Evolutionary conservation across 2,888 invertebrate species (phyloP), one percentile per base, ranked within the genome.

Genomic region (Conistra vaccinii): DNA sequence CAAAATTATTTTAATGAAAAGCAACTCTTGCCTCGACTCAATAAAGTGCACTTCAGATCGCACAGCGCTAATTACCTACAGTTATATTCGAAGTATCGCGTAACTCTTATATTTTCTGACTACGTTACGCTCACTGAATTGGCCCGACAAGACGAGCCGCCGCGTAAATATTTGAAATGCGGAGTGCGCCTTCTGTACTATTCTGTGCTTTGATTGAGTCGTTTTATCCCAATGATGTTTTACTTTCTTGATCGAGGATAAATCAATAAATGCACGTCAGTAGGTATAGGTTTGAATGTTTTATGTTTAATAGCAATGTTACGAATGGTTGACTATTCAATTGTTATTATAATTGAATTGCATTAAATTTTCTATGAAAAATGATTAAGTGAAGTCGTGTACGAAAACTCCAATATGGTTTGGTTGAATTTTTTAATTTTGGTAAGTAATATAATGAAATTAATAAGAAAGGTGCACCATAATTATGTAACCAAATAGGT

Each of bases 361-460:
- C 32, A 51, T 67, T 58, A 35, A 42, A 72, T 65, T 53, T 68
- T 73, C 55, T 51, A 7, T 55, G 35, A 63, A 78, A 42, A 71
- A 69, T 66, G 66, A 57, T 78, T 51, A 57, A 62, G 20, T 76
- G 58, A 69, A 71, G 77, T 69, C 26, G 65, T 62, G 39, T 45
- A 17, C 10, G 14, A 39, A 53, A 42, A 32, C 26, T 29, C 26
- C 45, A 73, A 63, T 66, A 86, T 86, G 86, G 55, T 71, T 85
- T 73, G 81, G 61, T 29, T 81, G 69, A 73, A 35, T 80, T 57
- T 80, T 72, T 73, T 79, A 53, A 39, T 85, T 74, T 78, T 86
- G 80, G 86, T 86, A 65, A 73, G 85, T 55, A 32, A 6, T n/a
- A 1, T n/a, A n/a, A 14, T n/a, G n/a, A n/a, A n/a, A n/a, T n/a